phyloP scores from a whole-genome alignment of 1,140 invertebrate genomes.

The Drosophila funebris region DNA sequence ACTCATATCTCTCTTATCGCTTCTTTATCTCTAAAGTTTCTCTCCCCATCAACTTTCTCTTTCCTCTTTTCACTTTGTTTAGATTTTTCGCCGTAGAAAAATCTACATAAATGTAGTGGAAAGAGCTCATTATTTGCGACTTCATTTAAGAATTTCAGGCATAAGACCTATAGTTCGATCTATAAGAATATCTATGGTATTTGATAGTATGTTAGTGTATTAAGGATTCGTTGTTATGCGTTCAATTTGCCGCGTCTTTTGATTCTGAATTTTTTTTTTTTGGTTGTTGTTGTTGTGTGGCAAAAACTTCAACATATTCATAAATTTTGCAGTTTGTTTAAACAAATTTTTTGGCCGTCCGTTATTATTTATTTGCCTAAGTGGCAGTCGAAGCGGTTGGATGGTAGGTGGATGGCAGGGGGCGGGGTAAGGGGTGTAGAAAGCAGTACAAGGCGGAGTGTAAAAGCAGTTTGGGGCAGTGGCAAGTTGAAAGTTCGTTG shows the following conservation, averaged over 20 bases:
- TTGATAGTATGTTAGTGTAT: neutral
- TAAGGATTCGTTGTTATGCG: neutral
- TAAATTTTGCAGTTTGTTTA: conserved; percentile 77
- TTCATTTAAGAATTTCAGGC: no score
- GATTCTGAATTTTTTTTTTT: neutral
- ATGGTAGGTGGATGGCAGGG: neutral
- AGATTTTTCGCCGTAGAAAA: no score
- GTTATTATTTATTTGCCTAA: conserved; percentile 79
- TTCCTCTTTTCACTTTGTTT: no score
- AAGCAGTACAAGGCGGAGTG: neutral
- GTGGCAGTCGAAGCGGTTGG: conserved; percentile 40
- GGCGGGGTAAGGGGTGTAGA: neutral
- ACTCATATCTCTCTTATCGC: no score
- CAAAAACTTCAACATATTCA: conserved; percentile 66
- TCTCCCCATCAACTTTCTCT: no score
- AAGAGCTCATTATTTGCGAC: no score
- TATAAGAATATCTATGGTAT: neutral
- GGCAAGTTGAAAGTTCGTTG: conserved; percentile 45
- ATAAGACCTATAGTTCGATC: no score
- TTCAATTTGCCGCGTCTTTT: neutral
- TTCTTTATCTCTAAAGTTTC: no score
- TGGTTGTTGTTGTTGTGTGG: conserved; percentile 3
- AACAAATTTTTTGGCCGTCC: conserved; percentile 58
- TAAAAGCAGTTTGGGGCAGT: neutral
- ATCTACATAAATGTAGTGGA: no score